Conservation (phyloP, 2,888 invertebrate genomes). For the Opisthograptis luteolata region DNA sequence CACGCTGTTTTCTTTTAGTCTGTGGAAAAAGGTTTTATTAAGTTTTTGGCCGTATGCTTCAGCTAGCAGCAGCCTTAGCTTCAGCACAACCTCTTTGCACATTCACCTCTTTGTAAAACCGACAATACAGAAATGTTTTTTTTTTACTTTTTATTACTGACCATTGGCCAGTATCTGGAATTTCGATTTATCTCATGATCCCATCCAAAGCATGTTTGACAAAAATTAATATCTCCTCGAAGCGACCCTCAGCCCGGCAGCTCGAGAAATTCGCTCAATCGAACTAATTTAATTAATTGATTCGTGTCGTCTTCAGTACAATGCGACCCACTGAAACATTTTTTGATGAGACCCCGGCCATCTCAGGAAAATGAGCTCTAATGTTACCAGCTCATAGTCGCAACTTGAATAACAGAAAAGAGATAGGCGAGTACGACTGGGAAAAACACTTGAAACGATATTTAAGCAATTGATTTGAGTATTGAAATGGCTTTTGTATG, state of each 20-base stretch:
- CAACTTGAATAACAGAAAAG: constrained; percentile 27
- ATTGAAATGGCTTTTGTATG: constrained; percentile 54
- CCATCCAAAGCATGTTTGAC: too few species aligned
- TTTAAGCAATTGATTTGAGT: constrained; percentile 53
- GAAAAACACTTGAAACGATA: constrained; percentile 43
- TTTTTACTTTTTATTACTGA: too few species aligned
- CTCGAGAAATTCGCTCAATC: constrained; percentile 51
- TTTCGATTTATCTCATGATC: too few species aligned
- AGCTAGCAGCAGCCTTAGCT: too few species aligned
- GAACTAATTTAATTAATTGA: constrained; percentile 69
- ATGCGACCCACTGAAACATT: constrained; percentile 39
- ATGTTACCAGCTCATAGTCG: constrained; percentile 25
- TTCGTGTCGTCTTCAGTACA: constrained; percentile 51
- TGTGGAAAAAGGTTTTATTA: too few species aligned
- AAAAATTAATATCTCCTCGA: constrained; percentile 41
- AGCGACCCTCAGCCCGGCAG: constrained; percentile 27
- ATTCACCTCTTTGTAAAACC: too few species aligned
- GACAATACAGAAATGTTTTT: too few species aligned
- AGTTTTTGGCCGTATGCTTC: too few species aligned
- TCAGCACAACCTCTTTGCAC: too few species aligned
- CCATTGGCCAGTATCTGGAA: too few species aligned
- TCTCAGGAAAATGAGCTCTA: constrained; percentile 32
- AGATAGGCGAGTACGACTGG: constrained; percentile 28
- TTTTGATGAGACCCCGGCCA: constrained; percentile 16
- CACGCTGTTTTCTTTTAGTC: too few species aligned